A percentile compares a stretch with the other conserved stretches of the same genome.
phyloP scores from a whole-genome alignment of 1,140 invertebrate species.

The Ectropis grisescens region DNA sequence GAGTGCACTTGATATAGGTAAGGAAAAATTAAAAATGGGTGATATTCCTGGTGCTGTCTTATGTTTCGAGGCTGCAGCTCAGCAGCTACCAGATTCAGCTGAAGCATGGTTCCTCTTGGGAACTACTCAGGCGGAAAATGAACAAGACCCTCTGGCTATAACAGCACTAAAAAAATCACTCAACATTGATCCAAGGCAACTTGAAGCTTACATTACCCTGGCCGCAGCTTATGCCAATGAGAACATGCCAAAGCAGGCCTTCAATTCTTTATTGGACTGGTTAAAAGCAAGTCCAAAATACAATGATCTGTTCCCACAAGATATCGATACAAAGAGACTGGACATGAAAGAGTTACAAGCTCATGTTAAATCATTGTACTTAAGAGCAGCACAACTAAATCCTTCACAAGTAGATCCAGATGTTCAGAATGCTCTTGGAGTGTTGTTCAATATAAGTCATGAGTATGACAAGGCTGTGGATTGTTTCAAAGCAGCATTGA shows the following conservation, averaged over 20 bases:
- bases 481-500: constrained; percentile 93
- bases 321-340: constrained; percentile 53
- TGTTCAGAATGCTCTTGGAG: constrained; percentile 95
- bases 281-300: constrained; percentile 89
- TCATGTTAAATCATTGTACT: constrained; percentile 83
- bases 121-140: constrained; percentile 90
- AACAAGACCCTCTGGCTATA: constrained; percentile 89
- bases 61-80: constrained; percentile 95
- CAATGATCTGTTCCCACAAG: constrained; percentile 75
- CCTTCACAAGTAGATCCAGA: constrained; percentile 89
- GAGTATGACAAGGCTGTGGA: constrained; percentile 97
- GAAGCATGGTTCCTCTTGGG: constrained; percentile 89
- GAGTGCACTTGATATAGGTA: constrained; percentile 90
- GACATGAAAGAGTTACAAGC: constrained; percentile 49
- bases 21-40: constrained; percentile 84
- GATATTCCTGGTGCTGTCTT: constrained; percentile 96
- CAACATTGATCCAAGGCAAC: constrained; percentile 84
- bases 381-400: constrained; percentile 87
- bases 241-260: constrained; percentile 82
- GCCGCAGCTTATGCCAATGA: constrained; percentile 98
- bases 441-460: constrained; percentile 94
- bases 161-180: constrained; percentile 90
- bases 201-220: constrained; percentile 88
- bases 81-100: constrained; percentile 84
- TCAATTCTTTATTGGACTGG: constrained; percentile 84